Conservation (phyloP, 2,113 vertebrate genomes). For the Phainopepla nitens region DNA sequence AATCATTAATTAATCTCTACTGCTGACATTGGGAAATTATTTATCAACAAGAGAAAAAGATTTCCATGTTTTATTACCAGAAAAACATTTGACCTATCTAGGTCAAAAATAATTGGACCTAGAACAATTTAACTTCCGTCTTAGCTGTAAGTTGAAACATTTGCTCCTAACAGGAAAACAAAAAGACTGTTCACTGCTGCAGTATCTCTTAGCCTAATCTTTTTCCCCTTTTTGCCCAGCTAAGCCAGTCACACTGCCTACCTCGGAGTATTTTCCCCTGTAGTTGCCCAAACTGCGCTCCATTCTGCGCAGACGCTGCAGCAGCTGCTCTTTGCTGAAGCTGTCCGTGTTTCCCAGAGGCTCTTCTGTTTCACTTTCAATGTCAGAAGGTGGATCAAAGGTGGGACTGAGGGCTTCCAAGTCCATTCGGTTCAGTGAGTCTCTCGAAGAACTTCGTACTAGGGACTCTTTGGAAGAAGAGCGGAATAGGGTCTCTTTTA, state of each 20-base stretch:
- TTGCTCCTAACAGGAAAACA: neutral
- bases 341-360: constrained; percentile 68
- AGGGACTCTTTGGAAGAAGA: constrained; percentile 89
- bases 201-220: neutral
- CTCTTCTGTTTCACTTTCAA: constrained; percentile 93
- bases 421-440: constrained; percentile 84
- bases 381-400: constrained; percentile 88
- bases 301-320: constrained; percentile 80
- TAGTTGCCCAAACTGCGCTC: constrained; percentile 87
- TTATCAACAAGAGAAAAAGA: neutral
- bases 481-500: constrained; percentile 83
- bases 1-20: neutral
- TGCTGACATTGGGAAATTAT: neutral
- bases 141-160: neutral
- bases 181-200: neutral
- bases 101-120: neutral
- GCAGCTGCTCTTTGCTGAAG: constrained; percentile 85
- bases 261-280: constrained; percentile 90
- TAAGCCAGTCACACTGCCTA: constrained; percentile 11
- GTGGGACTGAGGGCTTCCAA: constrained; percentile 65
- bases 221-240: neutral
- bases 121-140: neutral
- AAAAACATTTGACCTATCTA: neutral
- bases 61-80: neutral
- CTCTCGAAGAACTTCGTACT: constrained; percentile 83